Conservation (phyloP, 2,113 vertebrate species). For the Pachypanchax playfairii region DNA sequence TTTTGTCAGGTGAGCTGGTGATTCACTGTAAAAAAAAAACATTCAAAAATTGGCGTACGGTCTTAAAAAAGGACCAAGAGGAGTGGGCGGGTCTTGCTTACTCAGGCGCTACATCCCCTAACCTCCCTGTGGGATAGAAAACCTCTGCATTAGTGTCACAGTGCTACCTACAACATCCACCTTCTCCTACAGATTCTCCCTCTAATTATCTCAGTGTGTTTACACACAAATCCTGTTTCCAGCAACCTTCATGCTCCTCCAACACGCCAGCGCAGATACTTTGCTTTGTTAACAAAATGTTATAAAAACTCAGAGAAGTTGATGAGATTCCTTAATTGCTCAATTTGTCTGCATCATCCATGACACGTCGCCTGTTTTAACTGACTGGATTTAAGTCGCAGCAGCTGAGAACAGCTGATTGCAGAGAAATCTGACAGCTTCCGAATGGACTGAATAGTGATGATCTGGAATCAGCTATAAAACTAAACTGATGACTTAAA, state of each 20-base stretch:
- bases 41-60: not conserved
- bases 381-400: not conserved
- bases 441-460: too few relatives aligned
- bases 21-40: conserved; percentile 23
- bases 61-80: not conserved
- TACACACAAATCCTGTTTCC: conserved; percentile 13
- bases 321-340: conserved; percentile 15
- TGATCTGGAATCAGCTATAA: too few relatives aligned
- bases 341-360: not conserved
- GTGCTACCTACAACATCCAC: conserved; percentile 5
- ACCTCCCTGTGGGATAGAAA: conserved; percentile 22
- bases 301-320: conserved; percentile 6
- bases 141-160: conserved; percentile 25
- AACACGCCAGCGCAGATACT: conserved; percentile 40
- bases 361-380: not conserved
- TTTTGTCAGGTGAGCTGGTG: conserved; percentile 40
- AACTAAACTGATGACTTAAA: too few relatives aligned
- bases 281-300: conserved; percentile 22
- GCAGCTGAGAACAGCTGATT: too few relatives aligned
- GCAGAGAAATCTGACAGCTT: too few relatives aligned
- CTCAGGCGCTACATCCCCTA: conserved; percentile 17
- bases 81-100: conserved; percentile 18
- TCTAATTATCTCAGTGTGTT: conserved; percentile 28
- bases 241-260: not conserved
- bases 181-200: conserved; percentile 12